Base-by-base conservation (phyloP, 2,888 invertebrate species). In the Hofmannophila pseudospretella region DNA sequence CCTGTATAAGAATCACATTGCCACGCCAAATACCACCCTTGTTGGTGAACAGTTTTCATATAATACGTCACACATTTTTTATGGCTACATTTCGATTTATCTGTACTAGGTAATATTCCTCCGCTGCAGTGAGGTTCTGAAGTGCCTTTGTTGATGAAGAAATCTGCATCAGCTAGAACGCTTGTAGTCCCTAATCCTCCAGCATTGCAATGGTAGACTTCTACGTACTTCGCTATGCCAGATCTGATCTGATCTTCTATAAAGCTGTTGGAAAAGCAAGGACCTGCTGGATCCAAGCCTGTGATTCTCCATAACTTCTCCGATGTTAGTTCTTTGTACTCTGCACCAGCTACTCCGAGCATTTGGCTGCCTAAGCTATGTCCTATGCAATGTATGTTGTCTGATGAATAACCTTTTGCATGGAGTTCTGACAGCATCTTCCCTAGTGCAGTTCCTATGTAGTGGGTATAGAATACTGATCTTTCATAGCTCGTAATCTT, bases 151-250 rank as follows among this genome's bases (percentile, higher is more conserved):
- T 90, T 89, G 7, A 90, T 85, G 51, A 84, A 89, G 64, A 90
- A 89, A 51, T 91, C 90, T 0, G 78, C 76, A 41, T 89, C 89
- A 13, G 88, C 90, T 11, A 89, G 51, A 0, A 88, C 82, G 16
- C 78, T 68, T 1, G 76, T 84, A 0, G 88, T 85, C 1, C 88
- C 89, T 7, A 89, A 60, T 0, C 80, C 81, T 2, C 89, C 90
- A 27, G 86, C 87, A 44, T 89, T 89, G 4, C 90, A 90, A 56
- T 91, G 91, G 44, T 90, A 84, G 0, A 88, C 84, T 60, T 90
- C 90, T 0, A 91, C 90, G 51, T 90, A 89, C 3, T 77, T 63
- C 0, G 88, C 91, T 11, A 90, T 88, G 7, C 27, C 27, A 22
- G 82, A 77, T 39, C 88, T 73, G 1, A 91, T 67, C 41, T 89